A percentile compares a stretch with the other conserved stretches of the same genome.
These are phyloP conservation scores for Ageneiosus marmoratus DNA, from an alignment of 2,113 vertebrate genomes.

Conservation along the genomic window DNA sequence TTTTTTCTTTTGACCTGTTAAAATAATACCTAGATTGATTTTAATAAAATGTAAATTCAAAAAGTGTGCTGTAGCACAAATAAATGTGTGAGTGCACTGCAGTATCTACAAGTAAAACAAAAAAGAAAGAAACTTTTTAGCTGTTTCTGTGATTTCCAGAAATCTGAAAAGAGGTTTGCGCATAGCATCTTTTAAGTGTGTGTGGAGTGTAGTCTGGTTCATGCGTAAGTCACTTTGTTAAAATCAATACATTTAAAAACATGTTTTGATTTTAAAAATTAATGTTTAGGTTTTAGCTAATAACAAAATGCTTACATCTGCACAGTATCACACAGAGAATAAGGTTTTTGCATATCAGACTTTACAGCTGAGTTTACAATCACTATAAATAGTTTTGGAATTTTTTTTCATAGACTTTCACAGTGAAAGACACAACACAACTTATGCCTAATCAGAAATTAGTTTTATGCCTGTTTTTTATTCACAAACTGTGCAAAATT, in stretches of 20 bases:
- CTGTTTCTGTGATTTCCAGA: background rate
- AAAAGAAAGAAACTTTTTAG: background rate
- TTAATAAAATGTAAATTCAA: background rate
- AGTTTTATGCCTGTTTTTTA: background rate
- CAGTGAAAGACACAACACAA: background rate
- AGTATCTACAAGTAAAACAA: background rate
- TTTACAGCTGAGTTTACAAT: background rate
- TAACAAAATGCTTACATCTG: background rate
- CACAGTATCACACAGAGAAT: background rate
- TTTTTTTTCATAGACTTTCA: background rate
- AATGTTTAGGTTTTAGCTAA: background rate
- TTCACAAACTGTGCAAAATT: background rate
- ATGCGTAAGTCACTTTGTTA: background rate
- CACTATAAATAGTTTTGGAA: constrained; percentile 2
- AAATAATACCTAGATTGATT: background rate
- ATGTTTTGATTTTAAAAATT: background rate
- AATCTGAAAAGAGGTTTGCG: background rate
- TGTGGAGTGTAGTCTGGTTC: background rate
- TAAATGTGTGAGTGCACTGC: background rate
- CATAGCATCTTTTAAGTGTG: background rate
- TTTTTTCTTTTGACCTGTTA: background rate
- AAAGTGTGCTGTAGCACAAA: background rate
- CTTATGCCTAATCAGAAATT: background rate
- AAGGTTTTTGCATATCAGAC: background rate
- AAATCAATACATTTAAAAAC: background rate